Evolutionary conservation across 30 jellyfish, hydroid and myxozoan genomes (phyloP).

Genomic region (Turritopsis rubra): DNA sequence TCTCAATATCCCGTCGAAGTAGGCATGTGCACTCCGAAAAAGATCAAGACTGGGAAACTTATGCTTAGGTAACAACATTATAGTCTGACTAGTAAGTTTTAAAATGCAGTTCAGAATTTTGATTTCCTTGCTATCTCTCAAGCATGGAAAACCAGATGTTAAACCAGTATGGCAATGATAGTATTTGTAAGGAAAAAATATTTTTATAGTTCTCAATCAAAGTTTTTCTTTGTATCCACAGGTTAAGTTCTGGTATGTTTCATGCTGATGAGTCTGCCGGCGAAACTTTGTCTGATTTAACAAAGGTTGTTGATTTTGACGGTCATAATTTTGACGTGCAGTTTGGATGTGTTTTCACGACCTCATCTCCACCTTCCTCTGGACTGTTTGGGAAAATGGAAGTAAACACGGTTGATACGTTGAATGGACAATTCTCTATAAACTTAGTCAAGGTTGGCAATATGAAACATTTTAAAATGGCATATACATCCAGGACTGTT

Average conservation of each 20-base stretch:
- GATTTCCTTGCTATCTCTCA: too few relatives aligned
- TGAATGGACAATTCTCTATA: slow-evolving; percentile 29
- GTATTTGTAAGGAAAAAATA: too few relatives aligned
- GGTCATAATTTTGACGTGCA: slow-evolving; percentile 82
- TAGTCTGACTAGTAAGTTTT: too few relatives aligned
- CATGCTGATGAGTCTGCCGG: slow-evolving; percentile 60
- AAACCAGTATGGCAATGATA: too few relatives aligned
- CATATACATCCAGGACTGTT: too few relatives aligned
- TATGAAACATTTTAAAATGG: too few relatives aligned
- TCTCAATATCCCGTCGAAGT: slow-evolving; percentile 58
- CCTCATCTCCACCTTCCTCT: slow-evolving; percentile 27
- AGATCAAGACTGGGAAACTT: slow-evolving; percentile 65
- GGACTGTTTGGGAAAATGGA: slow-evolving; percentile 77
- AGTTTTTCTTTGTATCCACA: neutral
- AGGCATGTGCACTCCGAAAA: slow-evolving; percentile 64
- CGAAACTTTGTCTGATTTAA: slow-evolving; percentile 41
- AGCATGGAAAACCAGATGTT: too few relatives aligned
- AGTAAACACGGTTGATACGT: slow-evolving; percentile 22
- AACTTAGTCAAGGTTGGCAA: slow-evolving; percentile 54
- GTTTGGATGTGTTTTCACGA: slow-evolving; percentile 55
- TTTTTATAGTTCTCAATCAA: neutral
- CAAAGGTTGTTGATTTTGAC: slow-evolving; percentile 46
- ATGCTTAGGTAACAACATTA: slow-evolving; percentile 38
- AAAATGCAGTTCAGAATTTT: too few relatives aligned
- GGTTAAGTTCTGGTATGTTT: slow-evolving; percentile 71